Evolutionary conservation across 2,888 invertebrate species (phyloP).

Genomic region (Drosophila paranaensis): DNA sequence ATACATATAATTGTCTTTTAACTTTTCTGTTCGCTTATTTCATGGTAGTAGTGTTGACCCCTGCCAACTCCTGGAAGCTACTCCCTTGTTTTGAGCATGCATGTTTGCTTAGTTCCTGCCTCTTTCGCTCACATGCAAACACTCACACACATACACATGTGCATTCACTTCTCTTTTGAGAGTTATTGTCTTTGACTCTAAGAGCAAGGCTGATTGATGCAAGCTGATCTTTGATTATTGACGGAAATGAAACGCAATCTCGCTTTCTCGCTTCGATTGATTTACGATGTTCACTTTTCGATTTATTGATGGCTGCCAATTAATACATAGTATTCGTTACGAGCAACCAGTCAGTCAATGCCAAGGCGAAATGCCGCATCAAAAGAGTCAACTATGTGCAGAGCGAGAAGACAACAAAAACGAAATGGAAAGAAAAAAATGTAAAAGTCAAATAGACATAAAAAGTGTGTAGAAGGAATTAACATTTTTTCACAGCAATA

Average conservation of each 20-base stretch:
- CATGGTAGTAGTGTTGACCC: background rate
- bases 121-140: background rate
- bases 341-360: slow-evolving; percentile 42
- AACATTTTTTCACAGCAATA: slow-evolving; percentile 81
- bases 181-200: background rate
- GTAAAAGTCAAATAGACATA: slow-evolving; percentile 68
- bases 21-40: background rate
- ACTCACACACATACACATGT: background rate
- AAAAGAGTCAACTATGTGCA: slow-evolving; percentile 65
- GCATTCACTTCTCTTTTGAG: background rate
- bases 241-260: slow-evolving; percentile 6
- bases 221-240: background rate
- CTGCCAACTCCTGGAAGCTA: background rate
- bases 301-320: slow-evolving; percentile 66
- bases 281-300: slow-evolving; percentile 67
- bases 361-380: slow-evolving; percentile 19
- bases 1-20: too few relatives aligned
- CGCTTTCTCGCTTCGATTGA: slow-evolving; percentile 57
- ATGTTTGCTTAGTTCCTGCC: background rate
- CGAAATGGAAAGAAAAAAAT: slow-evolving; percentile 35
- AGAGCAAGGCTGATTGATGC: background rate
- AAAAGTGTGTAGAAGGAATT: slow-evolving; percentile 73
- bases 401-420: slow-evolving; percentile 33
- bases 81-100: background rate
- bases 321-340: slow-evolving; percentile 67